Percentiles rank a stretch among this genome's conserved stretches.
phyloP scores from a whole-genome alignment of 2,113 vertebrate genomes.

The Lophura nycthemera region DNA sequence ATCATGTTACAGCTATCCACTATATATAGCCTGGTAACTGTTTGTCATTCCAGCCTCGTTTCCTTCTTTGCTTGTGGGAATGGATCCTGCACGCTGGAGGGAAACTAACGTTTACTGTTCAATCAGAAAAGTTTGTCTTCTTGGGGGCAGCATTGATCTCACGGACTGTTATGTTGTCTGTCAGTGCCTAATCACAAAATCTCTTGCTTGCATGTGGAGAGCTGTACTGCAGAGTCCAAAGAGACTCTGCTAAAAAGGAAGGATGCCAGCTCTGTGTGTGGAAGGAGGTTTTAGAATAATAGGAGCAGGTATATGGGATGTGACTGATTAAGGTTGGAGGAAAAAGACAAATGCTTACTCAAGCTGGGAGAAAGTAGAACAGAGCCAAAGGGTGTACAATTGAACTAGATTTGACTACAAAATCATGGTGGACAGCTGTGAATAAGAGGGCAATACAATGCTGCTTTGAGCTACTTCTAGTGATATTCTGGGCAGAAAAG shows the following conservation, averaged over 20 bases:
- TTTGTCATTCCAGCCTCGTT: not conserved
- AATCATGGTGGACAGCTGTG: not conserved
- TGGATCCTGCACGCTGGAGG: not conserved
- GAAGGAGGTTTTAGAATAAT: not conserved
- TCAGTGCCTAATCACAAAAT: conserved; percentile 33
- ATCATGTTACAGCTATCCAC: not conserved
- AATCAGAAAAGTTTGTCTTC: conserved; percentile 58
- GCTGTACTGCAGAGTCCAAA: not conserved
- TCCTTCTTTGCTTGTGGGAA: not conserved
- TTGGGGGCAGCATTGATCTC: conserved; percentile 31
- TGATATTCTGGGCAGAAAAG: not conserved
- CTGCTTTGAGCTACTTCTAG: not conserved
- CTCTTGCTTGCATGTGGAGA: not conserved
- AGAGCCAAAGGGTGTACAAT: not conserved
- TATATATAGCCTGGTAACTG: no score
- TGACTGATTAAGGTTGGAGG: not conserved
- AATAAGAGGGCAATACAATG: not conserved
- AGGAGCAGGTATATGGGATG: not conserved
- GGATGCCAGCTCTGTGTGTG: not conserved
- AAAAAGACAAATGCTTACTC: not conserved
- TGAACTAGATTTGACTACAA: not conserved
- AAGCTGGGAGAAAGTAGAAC: not conserved
- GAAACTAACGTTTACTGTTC: conserved; percentile 6
- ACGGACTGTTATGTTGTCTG: conserved; percentile 31
- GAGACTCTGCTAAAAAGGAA: not conserved